Percentiles rank a stretch among this genome's conserved stretches.
Conservation (phyloP, 2,888 invertebrate genomes). For the Cyclophora albipunctata region DNA sequence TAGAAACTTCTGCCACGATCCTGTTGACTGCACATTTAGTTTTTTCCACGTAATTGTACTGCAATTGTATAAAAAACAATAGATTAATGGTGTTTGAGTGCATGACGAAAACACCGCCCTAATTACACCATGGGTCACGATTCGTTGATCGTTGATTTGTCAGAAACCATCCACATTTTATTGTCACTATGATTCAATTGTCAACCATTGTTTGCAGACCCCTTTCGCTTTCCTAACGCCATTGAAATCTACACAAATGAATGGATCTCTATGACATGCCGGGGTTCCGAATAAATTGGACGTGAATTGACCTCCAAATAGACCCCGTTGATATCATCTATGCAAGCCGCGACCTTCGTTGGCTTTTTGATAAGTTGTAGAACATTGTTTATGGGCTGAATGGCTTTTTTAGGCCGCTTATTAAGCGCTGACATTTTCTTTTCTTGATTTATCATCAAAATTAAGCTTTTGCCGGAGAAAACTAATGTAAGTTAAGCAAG, state of each 20-base stretch:
- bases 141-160: constrained; percentile 35
- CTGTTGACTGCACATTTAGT: too few relatives aligned
- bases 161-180: constrained; percentile 16
- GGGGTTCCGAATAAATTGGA: constrained; percentile 30
- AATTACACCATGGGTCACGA: constrained; percentile 35
- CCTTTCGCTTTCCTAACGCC: constrained; percentile 19
- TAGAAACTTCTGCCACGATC: too few relatives aligned
- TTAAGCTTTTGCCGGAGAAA: too few relatives aligned
- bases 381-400: constrained; percentile 22
- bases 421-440: too few relatives aligned
- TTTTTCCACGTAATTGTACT: constrained; percentile 9
- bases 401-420: too few relatives aligned
- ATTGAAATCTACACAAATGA: not conserved
- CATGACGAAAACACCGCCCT: constrained; percentile 25
- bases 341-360: constrained; percentile 51
- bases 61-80: constrained; percentile 10
- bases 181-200: constrained; percentile 41
- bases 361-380: constrained; percentile 45
- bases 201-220: constrained; percentile 32
- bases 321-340: constrained; percentile 49
- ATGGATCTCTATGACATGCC: constrained; percentile 5
- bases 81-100: constrained; percentile 15
- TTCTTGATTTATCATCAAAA: too few relatives aligned
- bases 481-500: too few relatives aligned
- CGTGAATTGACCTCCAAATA: constrained; percentile 31